Conservation (phyloP, 2,797 vertebrate species). For the Geotria australis region DNA sequence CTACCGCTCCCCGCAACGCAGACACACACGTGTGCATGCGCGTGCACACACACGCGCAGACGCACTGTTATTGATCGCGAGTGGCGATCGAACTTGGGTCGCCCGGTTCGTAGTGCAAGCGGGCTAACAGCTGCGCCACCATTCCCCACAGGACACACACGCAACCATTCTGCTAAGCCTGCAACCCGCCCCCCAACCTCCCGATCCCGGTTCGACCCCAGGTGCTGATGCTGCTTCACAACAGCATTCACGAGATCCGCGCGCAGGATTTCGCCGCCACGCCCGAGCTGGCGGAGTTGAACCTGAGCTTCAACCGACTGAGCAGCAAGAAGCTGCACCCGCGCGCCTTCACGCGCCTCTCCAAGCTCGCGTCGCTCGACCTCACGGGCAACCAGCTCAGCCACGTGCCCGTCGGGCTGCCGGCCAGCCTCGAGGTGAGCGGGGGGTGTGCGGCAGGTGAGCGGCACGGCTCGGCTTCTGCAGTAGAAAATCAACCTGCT, state of each 20-base stretch:
- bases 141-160: too few relatives aligned
- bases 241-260: constrained; percentile 44
- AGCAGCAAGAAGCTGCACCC: constrained; percentile 36
- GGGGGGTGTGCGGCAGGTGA: background rate
- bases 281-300: constrained; percentile 66
- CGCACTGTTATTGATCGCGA: too few relatives aligned
- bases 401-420: constrained; percentile 35
- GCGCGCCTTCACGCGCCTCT: constrained; percentile 69
- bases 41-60: too few relatives aligned
- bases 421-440: constrained; percentile 29
- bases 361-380: constrained; percentile 42
- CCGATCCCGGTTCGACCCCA: background rate
- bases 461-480: too few relatives aligned
- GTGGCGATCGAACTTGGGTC: too few relatives aligned
- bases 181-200: too few relatives aligned
- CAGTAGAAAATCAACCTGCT: too few relatives aligned
- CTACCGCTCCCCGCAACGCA: too few relatives aligned
- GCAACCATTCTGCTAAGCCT: too few relatives aligned
- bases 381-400: constrained; percentile 55
- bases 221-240: constrained; percentile 63
- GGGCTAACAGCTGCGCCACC: too few relatives aligned
- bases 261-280: constrained; percentile 54
- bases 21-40: too few relatives aligned
- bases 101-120: too few relatives aligned
- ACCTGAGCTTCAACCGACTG: constrained; percentile 85